Evolutionary conservation across 2,113 vertebrate species (phyloP), one percentile per base, ranked within the genome.

Genomic region (Crotalus tigris): DNA sequence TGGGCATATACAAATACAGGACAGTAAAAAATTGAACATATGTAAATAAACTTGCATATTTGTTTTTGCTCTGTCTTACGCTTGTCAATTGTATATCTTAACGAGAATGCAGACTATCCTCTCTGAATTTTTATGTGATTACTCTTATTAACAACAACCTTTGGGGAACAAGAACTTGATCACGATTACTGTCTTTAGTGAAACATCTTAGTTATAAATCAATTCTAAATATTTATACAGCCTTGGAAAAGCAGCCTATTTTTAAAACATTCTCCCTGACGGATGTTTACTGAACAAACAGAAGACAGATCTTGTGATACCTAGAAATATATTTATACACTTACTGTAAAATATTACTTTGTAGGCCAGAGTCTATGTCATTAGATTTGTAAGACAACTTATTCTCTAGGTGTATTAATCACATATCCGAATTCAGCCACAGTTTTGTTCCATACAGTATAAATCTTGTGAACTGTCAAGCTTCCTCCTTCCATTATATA

Each of bases 231-330:
- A 44, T 29, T 94, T 92, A 91, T 87, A 49, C 0, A 94, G 61
- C 10, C 8, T 93, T 15, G 15, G 0, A 24, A 92, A 12, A 5
- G 92, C 23, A 1, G 13, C 64, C 58, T 87, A 93, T 33, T 44
- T 95, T 93, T 58, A n/a, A 17, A 54, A 59, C 7, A 44, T 49
- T 57, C 51, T 1, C n/a, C 46, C 90, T 85, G 61, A 95, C 23
- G 0, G 0, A 92, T 89, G 24, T 1, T 8, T 93, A 59, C 93
- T 94, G 75, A 26, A 24, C 90, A n/a, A 75, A 13, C 91, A 85
- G 64, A 59, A 91, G 5, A 88, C 53, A 13, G 7, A 39, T 46
- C 26, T 57, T n/a, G 24, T 46, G 90, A 12, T 13, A 58, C 39
- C 15, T 85, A 86, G 85, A 91, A 59, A 29, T 5, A 24, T 17